Evolutionary conservation across 2,113 vertebrate species (phyloP).

Genomic region (Plotosus lineatus): DNA sequence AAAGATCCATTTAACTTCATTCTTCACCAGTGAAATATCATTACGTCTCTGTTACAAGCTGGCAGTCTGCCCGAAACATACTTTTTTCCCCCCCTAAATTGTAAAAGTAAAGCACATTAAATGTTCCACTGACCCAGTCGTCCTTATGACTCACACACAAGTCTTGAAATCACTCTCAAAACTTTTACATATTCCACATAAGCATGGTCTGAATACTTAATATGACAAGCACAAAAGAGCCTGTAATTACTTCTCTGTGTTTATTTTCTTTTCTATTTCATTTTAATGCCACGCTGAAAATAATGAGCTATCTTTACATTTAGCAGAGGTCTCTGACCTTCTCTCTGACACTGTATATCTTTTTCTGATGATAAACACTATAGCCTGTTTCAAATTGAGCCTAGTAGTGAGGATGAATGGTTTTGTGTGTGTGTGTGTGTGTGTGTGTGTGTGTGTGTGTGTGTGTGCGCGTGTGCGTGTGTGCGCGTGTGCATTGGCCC

Average conservation of each 20-base stretch:
- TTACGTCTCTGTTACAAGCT: conserved; percentile 28
- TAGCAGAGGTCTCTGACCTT: not conserved
- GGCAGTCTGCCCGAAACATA: conserved; percentile 14
- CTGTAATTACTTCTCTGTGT: not conserved
- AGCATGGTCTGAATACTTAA: not conserved
- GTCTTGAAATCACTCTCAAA: not conserved
- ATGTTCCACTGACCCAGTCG: conserved; percentile 13
- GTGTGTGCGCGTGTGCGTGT: no score
- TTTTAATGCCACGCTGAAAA: not conserved
- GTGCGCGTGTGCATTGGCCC: no score
- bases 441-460: conserved; percentile 21
- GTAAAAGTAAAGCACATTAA: conserved; percentile 27
- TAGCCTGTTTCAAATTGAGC: no score
- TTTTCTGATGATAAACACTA: not conserved
- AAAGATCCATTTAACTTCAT: conserved; percentile 40
- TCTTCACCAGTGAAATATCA: conserved; percentile 32
- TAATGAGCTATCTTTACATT: not conserved
- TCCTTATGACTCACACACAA: conserved; percentile 19
- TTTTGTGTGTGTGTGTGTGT: not conserved
- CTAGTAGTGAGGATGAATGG: no score
- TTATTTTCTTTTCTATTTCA: not conserved
- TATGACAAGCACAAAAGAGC: not conserved
- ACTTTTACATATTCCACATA: conserved; percentile 15
- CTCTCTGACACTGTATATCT: not conserved
- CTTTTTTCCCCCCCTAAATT: not conserved